These are phyloP conservation scores for Aleiodes alternator DNA, from an alignment of 2,888 invertebrate genomes.

Conservation along the genomic window DNA sequence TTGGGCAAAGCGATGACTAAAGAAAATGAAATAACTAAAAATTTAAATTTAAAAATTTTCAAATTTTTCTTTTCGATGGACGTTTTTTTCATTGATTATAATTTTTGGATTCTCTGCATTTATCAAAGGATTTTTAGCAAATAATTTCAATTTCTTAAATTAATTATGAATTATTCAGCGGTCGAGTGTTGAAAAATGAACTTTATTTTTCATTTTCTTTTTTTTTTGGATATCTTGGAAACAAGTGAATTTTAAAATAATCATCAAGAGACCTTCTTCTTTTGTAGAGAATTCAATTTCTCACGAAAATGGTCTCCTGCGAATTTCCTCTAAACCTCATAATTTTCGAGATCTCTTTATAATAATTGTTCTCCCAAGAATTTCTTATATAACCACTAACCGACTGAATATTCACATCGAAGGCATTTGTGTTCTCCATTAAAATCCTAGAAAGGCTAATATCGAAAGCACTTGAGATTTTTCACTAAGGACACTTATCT, in stretches of 20 bases:
- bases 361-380: background rate
- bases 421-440: conserved; percentile 46
- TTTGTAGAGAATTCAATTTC: background rate
- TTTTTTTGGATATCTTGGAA: background rate
- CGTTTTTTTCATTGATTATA: conserved; percentile 26
- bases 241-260: background rate
- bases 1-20: conserved; percentile 8
- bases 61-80: no score
- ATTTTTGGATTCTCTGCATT: conserved; percentile 14
- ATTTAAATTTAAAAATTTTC: conserved; percentile 13
- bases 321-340: no score
- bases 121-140: conserved; percentile 7
- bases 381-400: background rate
- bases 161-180: conserved; percentile 2
- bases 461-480: conserved; percentile 65
- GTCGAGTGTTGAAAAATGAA: background rate
- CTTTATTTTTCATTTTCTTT: background rate
- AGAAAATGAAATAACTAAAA: conserved; percentile 8
- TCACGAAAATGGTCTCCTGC: no score
- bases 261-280: background rate
- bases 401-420: conserved; percentile 33
- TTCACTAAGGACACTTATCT: conserved; percentile 69
- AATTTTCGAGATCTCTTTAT: no score
- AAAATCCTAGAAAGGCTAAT: conserved; percentile 60
- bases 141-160: conserved; percentile 20